A percentile compares a stretch with the other conserved stretches of the same genome.
phyloP scores from a whole-genome alignment of 1,140 invertebrate genomes.

The Oryzaephilus surinamensis region DNA sequence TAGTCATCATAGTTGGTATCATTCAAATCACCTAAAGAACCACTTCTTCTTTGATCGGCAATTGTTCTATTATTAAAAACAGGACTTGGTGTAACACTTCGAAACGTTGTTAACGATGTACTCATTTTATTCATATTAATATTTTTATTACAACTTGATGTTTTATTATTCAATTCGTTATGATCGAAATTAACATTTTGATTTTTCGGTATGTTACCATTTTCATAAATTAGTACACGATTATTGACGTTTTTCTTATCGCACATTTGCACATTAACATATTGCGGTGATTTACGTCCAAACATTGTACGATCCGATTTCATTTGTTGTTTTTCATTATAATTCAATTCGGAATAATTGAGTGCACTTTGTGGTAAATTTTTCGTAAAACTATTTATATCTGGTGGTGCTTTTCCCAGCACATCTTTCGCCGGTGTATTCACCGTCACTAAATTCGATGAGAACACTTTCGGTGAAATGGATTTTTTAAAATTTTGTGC shows the following conservation, averaged over 20 bases:
- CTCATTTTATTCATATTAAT: conserved; percentile 29
- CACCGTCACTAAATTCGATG: conserved; percentile 60
- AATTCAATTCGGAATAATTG: conserved; percentile 33
- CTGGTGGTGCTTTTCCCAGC: conserved; percentile 47
- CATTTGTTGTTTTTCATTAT: conserved; percentile 29
- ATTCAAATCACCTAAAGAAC: conserved; percentile 37
- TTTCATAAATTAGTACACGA: conserved; percentile 33
- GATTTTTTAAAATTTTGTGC: conserved; percentile 38
- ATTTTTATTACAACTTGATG: conserved; percentile 22
- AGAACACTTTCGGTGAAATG: conserved; percentile 67
- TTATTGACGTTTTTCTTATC: conserved; percentile 34
- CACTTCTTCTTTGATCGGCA: conserved; percentile 29
- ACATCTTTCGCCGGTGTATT: conserved; percentile 71
- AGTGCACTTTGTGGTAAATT: conserved; percentile 32
- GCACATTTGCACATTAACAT: conserved; percentile 33
- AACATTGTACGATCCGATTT: conserved; percentile 30
- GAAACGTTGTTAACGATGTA: conserved; percentile 36
- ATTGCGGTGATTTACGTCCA: conserved; percentile 28
- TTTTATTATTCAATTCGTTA: conserved; percentile 32
- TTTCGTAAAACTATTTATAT: conserved; percentile 36
- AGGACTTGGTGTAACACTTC: conserved; percentile 31
- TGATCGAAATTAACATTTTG: conserved; percentile 27
- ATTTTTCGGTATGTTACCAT: conserved; percentile 29
- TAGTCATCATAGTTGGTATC: conserved; percentile 14
- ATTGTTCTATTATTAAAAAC: conserved; percentile 20